A percentile compares a stretch with the other conserved stretches of the same genome.
phyloP scores from a whole-genome alignment of 2,888 invertebrate genomes.

The Diploptera punctata region DNA sequence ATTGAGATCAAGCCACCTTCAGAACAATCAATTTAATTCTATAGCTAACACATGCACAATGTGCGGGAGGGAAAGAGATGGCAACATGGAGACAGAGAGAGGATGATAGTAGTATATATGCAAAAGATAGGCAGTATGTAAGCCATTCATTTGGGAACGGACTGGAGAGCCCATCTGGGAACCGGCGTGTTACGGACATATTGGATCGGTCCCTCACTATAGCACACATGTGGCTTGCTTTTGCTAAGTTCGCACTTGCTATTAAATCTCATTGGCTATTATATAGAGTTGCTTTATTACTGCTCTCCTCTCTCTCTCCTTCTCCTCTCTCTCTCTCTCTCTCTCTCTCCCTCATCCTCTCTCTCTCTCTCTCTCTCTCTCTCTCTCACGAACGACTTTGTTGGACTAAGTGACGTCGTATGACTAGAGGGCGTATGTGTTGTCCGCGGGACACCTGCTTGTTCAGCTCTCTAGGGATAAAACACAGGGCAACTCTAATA shows the following conservation, averaged over 20 bases:
- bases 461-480: neutral
- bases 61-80: neutral
- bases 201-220: conserved; percentile 31
- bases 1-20: conserved; percentile 28
- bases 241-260: conserved; percentile 10
- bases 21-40: conserved; percentile 26
- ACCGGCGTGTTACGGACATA: conserved; percentile 29
- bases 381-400: conserved; percentile 1
- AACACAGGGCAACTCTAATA: neutral
- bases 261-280: conserved; percentile 25
- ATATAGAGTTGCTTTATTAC: neutral
- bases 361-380: too few species aligned
- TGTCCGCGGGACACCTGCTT: conserved; percentile 16
- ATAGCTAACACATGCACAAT: neutral
- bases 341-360: conserved; percentile 1
- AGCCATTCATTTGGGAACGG: conserved; percentile 23
- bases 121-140: conserved; percentile 27
- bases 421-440: neutral
- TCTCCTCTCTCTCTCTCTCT: neutral
- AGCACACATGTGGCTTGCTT: conserved; percentile 37
- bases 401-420: conserved; percentile 1
- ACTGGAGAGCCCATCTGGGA: conserved; percentile 33
- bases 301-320: neutral
- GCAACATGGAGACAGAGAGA: neutral
- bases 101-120: conserved; percentile 3